Evolutionary conservation across 1,140 invertebrate species (phyloP), one percentile per base, ranked within the genome.

Genomic region (Meloidogyne floridensis): DNA sequence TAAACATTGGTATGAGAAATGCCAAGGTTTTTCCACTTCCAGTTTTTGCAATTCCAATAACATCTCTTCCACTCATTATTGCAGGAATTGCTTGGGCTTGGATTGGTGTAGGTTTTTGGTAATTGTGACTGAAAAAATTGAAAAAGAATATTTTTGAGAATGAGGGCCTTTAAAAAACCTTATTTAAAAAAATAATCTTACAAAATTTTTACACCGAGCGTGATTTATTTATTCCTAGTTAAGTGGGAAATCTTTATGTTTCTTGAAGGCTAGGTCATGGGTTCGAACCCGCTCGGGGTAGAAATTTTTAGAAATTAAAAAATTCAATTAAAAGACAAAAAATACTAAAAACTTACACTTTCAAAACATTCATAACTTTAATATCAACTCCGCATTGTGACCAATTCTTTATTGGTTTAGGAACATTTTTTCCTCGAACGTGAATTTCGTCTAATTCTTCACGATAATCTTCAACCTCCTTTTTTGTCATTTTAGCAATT

Each of bases 21-120:
- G 97, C 97, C 32, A 99, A 90, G 2, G 98, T 99, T 92, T 99
- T 99, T 13, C 98, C 98, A 90, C 95, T 98, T 84, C 96, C 97
- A 42, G 98, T 99, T 92, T 99, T 99, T 7, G 98, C 98, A 90
- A 99, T 99, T 80, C 97, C 97, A 89, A 99, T 99, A 54, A 99
- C 92, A 92, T 99, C 97, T 78, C 96, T 90, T 32, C 94, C 94
- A 80, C 94, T 96, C 96, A 99, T 98, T 83, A 99, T 95, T n/a
- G 96, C 95, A 51, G 97, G 97, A 90, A 99, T 96, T 10, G 96
- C 96, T 92, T 99, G 97, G 74, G 95, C 93, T 91, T 99, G 98
- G 89, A 99, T 99, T 0, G 98, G 97, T 4, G 98, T 99, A 4
- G 98, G 98, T 91, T 97, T 98, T 85, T 97, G 95, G 91, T 97